phyloP scores from a whole-genome alignment of 2,113 vertebrate genomes.

The Desmodus rotundus region DNA sequence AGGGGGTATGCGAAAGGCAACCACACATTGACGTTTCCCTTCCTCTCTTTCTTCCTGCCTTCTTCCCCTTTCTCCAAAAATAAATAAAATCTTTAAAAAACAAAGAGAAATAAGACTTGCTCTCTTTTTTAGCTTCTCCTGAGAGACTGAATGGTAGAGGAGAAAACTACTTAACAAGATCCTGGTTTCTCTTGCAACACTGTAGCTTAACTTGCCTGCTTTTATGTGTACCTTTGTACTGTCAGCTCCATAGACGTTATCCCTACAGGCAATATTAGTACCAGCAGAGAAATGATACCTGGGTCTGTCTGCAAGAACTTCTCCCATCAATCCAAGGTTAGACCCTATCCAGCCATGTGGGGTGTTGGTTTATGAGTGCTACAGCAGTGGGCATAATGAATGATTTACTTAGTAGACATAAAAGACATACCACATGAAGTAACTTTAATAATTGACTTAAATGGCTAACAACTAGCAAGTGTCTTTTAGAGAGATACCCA shows the following conservation, averaged over 20 bases:
- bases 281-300: not conserved
- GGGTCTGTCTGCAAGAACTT: not conserved
- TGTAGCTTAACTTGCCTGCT: not conserved
- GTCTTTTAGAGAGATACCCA: conserved; percentile 34
- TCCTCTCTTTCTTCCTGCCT: too few species aligned
- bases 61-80: too few species aligned
- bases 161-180: conserved; percentile 29
- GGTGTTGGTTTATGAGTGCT: not conserved
- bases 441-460: conserved; percentile 5
- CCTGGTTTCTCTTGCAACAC: conserved; percentile 29
- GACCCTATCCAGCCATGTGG: not conserved
- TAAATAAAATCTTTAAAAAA: too few species aligned
- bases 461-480: conserved; percentile 37
- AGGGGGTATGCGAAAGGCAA: too few species aligned
- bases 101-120: too few species aligned
- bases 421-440: not conserved
- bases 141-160: conserved; percentile 39
- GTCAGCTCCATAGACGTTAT: not conserved
- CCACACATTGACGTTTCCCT: too few species aligned
- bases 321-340: not conserved
- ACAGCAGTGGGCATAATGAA: conserved; percentile 38
- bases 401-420: not conserved
- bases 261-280: not conserved
- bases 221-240: not conserved
- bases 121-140: conserved; percentile 12